phyloP scores from a whole-genome alignment of 2,888 invertebrate species.

The Eugnorisma glareosa region DNA sequence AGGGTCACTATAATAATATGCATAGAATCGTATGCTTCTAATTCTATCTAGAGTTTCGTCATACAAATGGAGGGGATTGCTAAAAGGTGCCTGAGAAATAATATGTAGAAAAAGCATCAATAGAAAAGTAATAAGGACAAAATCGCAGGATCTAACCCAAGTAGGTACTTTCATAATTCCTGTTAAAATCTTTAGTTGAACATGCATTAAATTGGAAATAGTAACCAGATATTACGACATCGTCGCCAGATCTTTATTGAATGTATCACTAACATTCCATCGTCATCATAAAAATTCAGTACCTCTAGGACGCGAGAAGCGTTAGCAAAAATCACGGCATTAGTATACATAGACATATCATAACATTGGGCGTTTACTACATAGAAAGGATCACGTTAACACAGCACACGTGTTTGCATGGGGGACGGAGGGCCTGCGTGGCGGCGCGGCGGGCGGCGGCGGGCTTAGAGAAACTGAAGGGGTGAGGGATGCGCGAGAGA shows the following conservation, averaged over 20 bases:
- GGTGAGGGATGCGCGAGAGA: slow-evolving; percentile 85
- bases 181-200: background rate
- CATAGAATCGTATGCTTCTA: background rate
- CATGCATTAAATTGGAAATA: background rate
- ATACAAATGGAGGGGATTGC: background rate
- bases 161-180: background rate
- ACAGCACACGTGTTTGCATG: slow-evolving; percentile 65
- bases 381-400: slow-evolving; percentile 56
- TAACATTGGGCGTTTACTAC: slow-evolving; percentile 55
- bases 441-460: slow-evolving; percentile 63
- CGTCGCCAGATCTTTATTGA: background rate
- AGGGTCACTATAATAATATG: background rate
- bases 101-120: background rate
- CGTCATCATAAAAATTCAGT: background rate
- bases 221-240: background rate
- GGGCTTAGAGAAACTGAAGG: slow-evolving; percentile 75
- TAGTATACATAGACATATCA: slow-evolving; percentile 28
- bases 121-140: background rate
- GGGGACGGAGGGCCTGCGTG: slow-evolving; percentile 62
- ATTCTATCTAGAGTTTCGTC: background rate
- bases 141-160: background rate
- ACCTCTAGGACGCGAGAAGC: background rate
- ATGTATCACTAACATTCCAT: slow-evolving; percentile 10
- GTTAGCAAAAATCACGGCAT: background rate
- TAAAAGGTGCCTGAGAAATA: background rate